Evolutionary conservation across 2,113 vertebrate genomes (phyloP), one percentile per base, ranked within the genome.

Genomic region (Dipodomys merriami): DNA sequence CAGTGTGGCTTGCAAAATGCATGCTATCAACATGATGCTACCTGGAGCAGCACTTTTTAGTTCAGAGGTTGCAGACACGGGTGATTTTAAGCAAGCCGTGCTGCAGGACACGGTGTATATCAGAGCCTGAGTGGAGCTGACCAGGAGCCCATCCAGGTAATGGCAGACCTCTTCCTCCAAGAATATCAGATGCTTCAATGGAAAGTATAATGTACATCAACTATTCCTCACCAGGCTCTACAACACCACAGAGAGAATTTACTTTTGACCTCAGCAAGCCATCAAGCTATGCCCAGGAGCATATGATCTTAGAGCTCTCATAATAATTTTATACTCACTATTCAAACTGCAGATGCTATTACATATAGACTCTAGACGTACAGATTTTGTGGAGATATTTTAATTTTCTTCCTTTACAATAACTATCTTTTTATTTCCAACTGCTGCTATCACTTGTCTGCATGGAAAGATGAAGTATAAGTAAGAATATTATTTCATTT

Each of bases 1-100:
- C 4, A 83, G 76, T 72, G 71, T 85, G 60, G 76, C 91, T 78
- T 92, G 83, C 80, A 95, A 88, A 94, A 94, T 95, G 83, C 83
- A 53, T 84, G 80, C 74, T 69, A 64, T 78, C 83, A 73, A 79
- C 39, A 77, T 92, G 57, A 89, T 22, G 13, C 3, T 4, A 20
- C 64, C 72, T n/a, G 2, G 25, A 22, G 5, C 18, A 57, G 68
- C 72, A 33, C 39, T 71, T 90, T 85, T 95, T 0, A 22, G 74
- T 22, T 95, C 71, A 91, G 72, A 96, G 64, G 10, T 76, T 81
- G 82, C 74, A 91, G 91, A 72, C 64, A 69, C 15, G 22, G 33
- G 88, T 87, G 88, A 93, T 87, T 84, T 95, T 85, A 95, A 80
- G 4, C 22, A 57, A 72, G 57, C 78, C 93, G 30, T 22, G 0